Conservation (phyloP, 2,113 vertebrate genomes). For the Trogon surrucura region DNA sequence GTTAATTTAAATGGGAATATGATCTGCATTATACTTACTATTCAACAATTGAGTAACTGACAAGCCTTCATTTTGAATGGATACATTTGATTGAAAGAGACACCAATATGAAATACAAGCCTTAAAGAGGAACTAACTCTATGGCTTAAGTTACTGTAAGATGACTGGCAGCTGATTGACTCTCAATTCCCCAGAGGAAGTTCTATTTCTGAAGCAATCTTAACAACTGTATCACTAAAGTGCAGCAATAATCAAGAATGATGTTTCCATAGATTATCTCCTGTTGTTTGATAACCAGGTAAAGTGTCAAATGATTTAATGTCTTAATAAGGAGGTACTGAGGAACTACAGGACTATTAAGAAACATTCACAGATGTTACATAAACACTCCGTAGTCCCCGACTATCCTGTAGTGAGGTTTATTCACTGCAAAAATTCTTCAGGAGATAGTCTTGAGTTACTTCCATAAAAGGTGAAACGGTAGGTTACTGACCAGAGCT, state of each 20-base stretch:
- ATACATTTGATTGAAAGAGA: neutral
- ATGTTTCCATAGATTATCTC: conserved; percentile 10
- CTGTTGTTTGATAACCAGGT: neutral
- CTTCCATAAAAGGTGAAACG: neutral
- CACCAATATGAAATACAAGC: neutral
- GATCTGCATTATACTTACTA: neutral
- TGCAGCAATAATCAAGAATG: neutral
- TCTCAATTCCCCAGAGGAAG: neutral
- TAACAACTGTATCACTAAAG: neutral
- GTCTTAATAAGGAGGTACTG: neutral
- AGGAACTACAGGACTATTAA: neutral
- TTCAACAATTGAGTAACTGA: neutral
- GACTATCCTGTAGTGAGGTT: neutral
- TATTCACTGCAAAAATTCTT: neutral
- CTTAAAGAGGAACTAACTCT: neutral
- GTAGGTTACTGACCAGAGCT: neutral
- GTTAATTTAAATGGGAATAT: neutral
- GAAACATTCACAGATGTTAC: neutral
- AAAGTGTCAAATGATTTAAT: conserved; percentile 1
- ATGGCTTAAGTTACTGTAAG: neutral
- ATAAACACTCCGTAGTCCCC: neutral
- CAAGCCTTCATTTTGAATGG: neutral
- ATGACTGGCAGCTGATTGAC: neutral
- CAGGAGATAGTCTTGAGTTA: neutral
- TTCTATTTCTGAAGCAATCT: conserved; percentile 16